Conservation (phyloP, 2,113 vertebrate genomes). For the Zosterops borbonicus region DNA sequence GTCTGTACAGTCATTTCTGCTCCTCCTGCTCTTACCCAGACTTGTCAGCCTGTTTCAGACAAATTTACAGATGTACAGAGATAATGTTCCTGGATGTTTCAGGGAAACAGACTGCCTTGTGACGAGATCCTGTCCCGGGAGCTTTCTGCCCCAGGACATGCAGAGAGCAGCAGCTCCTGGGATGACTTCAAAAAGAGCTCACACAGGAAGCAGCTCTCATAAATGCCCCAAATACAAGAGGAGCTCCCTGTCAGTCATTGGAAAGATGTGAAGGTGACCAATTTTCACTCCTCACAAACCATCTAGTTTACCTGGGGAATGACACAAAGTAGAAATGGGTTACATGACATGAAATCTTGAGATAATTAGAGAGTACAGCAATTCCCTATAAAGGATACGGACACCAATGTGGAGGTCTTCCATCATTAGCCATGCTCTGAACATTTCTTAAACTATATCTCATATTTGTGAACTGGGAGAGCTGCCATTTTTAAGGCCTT, state of each 20-base stretch:
- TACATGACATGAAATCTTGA: neutral
- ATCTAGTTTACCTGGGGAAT: neutral
- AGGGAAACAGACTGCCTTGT: neutral
- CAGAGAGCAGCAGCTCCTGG: neutral
- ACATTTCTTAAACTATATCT: neutral
- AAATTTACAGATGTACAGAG: conserved; percentile 9
- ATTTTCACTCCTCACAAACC: neutral
- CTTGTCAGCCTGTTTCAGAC: neutral
- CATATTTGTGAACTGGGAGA: neutral
- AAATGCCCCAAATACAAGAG: neutral
- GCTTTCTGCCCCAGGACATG: neutral
- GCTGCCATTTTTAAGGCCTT: neutral
- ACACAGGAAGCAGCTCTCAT: neutral
- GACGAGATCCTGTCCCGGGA: neutral
- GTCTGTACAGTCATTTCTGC: neutral
- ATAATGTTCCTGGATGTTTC: neutral
- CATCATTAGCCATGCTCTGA: neutral
- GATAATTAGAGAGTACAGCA: neutral
- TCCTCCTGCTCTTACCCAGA: conserved; percentile 3
- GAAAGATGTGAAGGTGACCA: neutral
- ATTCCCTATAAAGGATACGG: neutral
- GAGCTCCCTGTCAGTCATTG: neutral
- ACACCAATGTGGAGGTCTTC: neutral
- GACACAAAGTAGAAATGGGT: neutral
- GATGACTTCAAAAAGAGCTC: neutral